phyloP scores from a whole-genome alignment of 2,888 invertebrate species.

The Tenthredo livida region DNA sequence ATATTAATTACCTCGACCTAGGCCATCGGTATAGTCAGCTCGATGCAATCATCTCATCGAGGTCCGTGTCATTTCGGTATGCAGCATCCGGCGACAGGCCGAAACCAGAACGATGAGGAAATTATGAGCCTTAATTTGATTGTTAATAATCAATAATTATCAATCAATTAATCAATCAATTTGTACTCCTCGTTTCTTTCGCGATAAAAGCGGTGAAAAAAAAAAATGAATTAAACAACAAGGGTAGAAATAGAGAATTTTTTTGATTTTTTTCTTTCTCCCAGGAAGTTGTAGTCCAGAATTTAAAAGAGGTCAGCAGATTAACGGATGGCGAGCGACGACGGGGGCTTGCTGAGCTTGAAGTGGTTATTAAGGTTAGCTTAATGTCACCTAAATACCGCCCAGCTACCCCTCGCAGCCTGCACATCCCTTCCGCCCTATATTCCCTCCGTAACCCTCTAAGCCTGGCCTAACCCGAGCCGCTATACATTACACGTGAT shows the following conservation, averaged over 20 bases:
- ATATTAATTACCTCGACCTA: slow-evolving; percentile 23
- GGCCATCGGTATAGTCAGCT: background rate
- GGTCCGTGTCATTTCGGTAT: background rate
- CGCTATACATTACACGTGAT: slow-evolving; percentile 51
- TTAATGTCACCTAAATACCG: slow-evolving; percentile 56
- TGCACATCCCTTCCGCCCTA: slow-evolving; percentile 26
- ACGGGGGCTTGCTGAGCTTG: slow-evolving; percentile 18
- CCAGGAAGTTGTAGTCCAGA: background rate
- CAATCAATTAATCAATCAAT: background rate
- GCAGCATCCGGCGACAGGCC: background rate
- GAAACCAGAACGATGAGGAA: background rate
- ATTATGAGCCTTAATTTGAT: background rate
- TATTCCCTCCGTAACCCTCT: slow-evolving; percentile 21
- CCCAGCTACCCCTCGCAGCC: slow-evolving; percentile 18
- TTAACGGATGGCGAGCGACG: slow-evolving; percentile 42
- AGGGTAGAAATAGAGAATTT: too few relatives aligned
- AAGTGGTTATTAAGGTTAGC: slow-evolving; percentile 54
- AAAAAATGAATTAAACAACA: background rate
- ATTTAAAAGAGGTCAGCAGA: slow-evolving; percentile 46
- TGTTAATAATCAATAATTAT: too few relatives aligned
- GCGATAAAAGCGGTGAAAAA: background rate
- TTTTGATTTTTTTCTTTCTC: background rate
- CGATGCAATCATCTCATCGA: background rate
- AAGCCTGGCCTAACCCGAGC: slow-evolving; percentile 46
- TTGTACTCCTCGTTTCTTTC: too few relatives aligned